Percentiles rank a stretch among this genome's conserved stretches.
phyloP scores from a whole-genome alignment of 2,797 vertebrate genomes.

The Botia almorhae region DNA sequence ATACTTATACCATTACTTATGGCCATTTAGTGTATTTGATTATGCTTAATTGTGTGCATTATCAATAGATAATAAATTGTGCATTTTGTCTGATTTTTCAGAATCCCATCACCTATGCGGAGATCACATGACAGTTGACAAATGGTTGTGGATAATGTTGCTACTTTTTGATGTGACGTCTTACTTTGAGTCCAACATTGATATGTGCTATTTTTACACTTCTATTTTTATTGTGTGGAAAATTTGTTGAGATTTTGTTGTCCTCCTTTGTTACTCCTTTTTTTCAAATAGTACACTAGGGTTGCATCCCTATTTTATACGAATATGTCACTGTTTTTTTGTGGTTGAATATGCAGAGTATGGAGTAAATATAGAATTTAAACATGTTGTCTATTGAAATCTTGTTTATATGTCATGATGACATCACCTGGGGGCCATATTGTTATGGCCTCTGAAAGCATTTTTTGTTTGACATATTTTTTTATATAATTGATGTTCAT shows the following conservation, averaged over 20 bases:
- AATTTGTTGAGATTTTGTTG: neutral
- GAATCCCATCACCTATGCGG: slow-evolving; percentile 89
- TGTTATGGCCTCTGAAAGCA: neutral
- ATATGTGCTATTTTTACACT: slow-evolving; percentile 40
- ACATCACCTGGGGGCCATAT: neutral
- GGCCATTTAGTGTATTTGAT: neutral
- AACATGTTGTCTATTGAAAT: neutral
- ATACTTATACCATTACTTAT: neutral
- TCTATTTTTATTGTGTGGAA: slow-evolving; percentile 25
- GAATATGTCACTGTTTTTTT: slow-evolving; percentile 12
- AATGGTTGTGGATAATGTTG: slow-evolving; percentile 9
- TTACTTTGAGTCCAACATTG: slow-evolving; percentile 19
- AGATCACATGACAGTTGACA: slow-evolving; percentile 92
- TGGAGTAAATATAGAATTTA: slow-evolving; percentile 18
- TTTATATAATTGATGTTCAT: neutral
- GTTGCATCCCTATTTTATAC: slow-evolving; percentile 55
- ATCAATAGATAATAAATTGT: slow-evolving; percentile 3
- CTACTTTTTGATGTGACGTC: slow-evolving; percentile 40
- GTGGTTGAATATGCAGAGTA: slow-evolving; percentile 21
- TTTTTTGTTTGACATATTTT: neutral
- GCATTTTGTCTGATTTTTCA: slow-evolving; percentile 65
- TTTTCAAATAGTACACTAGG: slow-evolving; percentile 23
- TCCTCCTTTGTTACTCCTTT: slow-evolving; percentile 17
- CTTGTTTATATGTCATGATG: no score
- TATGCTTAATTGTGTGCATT: neutral